Conservation (phyloP, 1,140 invertebrate genomes). For the Brachionus koreanus region DNA sequence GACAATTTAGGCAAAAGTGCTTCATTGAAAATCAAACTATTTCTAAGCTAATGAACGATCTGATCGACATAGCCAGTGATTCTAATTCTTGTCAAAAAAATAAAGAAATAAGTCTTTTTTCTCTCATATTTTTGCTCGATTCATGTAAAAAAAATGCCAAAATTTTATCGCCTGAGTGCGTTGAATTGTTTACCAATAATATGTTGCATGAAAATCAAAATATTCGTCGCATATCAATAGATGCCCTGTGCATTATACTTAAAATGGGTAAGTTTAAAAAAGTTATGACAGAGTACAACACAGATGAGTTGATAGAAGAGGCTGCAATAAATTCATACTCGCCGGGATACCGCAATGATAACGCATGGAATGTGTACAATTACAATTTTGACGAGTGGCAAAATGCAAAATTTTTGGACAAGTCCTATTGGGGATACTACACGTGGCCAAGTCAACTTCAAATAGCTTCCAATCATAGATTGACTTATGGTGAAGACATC, state of each 20-base stretch:
- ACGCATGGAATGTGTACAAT: constrained; percentile 8
- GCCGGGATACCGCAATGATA: constrained; percentile 29
- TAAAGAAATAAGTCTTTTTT: constrained; percentile 43
- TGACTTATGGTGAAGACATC: constrained; percentile 60
- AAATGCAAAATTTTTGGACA: constrained; percentile 64
- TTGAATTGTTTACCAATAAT: not conserved
- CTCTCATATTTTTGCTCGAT: constrained; percentile 19
- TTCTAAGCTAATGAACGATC: constrained; percentile 42
- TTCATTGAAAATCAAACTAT: constrained; percentile 42
- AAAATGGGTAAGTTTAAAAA: constrained; percentile 38
- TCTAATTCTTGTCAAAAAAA: not conserved
- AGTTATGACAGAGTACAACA: not conserved
- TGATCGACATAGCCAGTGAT: constrained; percentile 46
- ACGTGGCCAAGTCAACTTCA: constrained; percentile 69
- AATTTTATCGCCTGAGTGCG: not conserved
- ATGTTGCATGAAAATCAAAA: constrained; percentile 26
- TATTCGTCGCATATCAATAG: not conserved
- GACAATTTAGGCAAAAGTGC: not conserved
- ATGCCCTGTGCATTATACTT: constrained; percentile 11
- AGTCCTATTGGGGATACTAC: constrained; percentile 72
- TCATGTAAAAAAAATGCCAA: not conserved
- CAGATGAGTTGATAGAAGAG: not conserved
- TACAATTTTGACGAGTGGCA: not conserved
- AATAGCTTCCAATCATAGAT: not conserved
- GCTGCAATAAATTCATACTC: not conserved